Percentiles rank a stretch among this genome's conserved stretches.
Evolutionary conservation across 2,113 vertebrate species (phyloP).

Genomic region (Cariama cristata): DNA sequence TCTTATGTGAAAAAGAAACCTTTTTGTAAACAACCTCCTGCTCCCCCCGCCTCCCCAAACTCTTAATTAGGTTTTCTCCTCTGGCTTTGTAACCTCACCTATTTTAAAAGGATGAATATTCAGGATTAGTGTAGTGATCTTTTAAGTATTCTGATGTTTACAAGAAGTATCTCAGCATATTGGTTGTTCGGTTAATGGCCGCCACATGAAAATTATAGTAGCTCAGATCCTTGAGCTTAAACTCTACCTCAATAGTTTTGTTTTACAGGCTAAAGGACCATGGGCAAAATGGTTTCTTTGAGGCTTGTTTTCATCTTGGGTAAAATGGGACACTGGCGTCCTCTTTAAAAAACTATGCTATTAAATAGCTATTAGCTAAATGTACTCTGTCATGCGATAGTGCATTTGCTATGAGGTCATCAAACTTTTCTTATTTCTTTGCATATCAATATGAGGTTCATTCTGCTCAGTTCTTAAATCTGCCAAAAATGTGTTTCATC

Average conservation of each 20-base stretch:
- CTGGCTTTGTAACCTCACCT: background rate
- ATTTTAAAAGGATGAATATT: background rate
- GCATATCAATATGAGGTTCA: background rate
- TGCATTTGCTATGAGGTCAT: background rate
- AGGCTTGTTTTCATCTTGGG: background rate
- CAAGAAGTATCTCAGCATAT: background rate
- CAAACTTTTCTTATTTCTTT: background rate
- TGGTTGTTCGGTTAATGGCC: background rate
- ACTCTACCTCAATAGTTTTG: background rate
- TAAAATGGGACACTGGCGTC: background rate
- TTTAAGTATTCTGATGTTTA: background rate
- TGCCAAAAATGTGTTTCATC: background rate
- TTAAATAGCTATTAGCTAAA: background rate
- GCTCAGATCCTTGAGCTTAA: background rate
- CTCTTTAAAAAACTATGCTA: background rate
- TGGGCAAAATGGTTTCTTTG: background rate
- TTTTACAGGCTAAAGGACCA: background rate
- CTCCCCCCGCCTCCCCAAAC: no score
- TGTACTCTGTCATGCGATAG: background rate
- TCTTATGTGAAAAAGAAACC: background rate
- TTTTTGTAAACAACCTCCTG: background rate
- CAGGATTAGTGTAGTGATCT: background rate
- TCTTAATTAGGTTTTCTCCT: background rate
- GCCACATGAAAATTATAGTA: background rate
- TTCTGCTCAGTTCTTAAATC: slow-evolving; percentile 5